These are phyloP conservation scores for Paratrypauchen microcephalus DNA, from an alignment of 2,797 vertebrate species.

Conservation along the genomic window DNA sequence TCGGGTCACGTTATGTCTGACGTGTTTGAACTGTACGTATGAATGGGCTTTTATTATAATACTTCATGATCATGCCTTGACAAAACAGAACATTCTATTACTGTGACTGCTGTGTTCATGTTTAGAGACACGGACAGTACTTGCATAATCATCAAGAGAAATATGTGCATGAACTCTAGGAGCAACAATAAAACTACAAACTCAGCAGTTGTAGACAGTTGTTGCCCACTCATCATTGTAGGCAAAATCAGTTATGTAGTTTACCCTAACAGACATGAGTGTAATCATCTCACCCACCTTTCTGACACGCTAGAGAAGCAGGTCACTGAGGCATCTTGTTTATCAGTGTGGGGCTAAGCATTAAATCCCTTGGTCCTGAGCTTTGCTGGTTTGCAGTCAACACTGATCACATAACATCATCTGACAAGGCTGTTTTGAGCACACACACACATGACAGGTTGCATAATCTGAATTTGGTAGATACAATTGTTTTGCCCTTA, in stretches of 20 bases:
- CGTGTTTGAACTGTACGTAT: neutral
- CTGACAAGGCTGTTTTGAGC: conserved; percentile 64
- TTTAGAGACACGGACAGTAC: neutral
- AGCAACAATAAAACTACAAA: conserved; percentile 10
- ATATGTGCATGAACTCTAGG: too few relatives aligned
- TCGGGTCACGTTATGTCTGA: conserved; percentile 22
- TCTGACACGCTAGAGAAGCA: conserved; percentile 55
- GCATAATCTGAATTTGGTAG: conserved; percentile 59
- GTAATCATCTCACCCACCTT: conserved; percentile 38
- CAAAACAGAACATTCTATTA: neutral
- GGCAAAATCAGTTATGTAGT: conserved; percentile 8
- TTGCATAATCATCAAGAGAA: neutral
- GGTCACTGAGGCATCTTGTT: conserved; percentile 54
- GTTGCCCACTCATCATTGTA: conserved; percentile 1
- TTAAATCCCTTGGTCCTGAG: conserved; percentile 55
- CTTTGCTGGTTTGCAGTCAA: conserved; percentile 66
- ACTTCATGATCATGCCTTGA: conserved; percentile 1
- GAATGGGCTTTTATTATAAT: neutral
- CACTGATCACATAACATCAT: conserved; percentile 65
- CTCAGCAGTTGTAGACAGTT: conserved; percentile 1
- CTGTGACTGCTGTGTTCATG: neutral
- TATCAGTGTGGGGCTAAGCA: conserved; percentile 36
- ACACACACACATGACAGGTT: conserved; percentile 62
- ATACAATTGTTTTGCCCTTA: conserved; percentile 31
- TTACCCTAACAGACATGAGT: conserved; percentile 4